Evolutionary conservation across 2,797 vertebrate species (phyloP).

Genomic region (Cuculus canorus): DNA sequence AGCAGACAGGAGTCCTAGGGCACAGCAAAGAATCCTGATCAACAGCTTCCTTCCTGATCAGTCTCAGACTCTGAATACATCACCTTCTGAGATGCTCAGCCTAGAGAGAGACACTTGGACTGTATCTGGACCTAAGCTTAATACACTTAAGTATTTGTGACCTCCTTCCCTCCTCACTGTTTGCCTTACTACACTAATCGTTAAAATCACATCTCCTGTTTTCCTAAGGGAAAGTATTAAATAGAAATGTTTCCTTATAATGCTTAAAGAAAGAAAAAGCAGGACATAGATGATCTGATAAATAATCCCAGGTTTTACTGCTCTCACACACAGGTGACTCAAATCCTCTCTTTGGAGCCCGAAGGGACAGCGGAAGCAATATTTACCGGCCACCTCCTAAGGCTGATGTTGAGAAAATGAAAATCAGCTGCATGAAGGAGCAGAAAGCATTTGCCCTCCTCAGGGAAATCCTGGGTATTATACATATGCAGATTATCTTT

Average conservation of each 20-base stretch:
- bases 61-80: background rate
- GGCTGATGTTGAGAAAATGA: slow-evolving; percentile 87
- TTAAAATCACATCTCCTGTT: background rate
- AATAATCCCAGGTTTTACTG: background rate
- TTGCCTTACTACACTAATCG: background rate
- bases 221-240: background rate
- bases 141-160: background rate
- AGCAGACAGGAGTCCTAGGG: background rate
- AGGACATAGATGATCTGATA: background rate
- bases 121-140: background rate
- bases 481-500: background rate
- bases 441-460: slow-evolving; percentile 91
- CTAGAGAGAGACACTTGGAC: background rate
- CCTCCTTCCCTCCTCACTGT: background rate
- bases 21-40: background rate
- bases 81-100: background rate
- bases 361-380: slow-evolving; percentile 86
- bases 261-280: background rate
- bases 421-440: slow-evolving; percentile 85
- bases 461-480: slow-evolving; percentile 89
- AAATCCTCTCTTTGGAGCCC: slow-evolving; percentile 72
- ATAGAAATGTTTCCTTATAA: background rate
- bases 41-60: background rate
- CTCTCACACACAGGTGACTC: slow-evolving; percentile 78
- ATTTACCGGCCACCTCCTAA: slow-evolving; percentile 89